A percentile compares a stretch with the other conserved stretches of the same genome.
phyloP scores from a whole-genome alignment of 2,797 vertebrate genomes.

The Anguilla marmorata region DNA sequence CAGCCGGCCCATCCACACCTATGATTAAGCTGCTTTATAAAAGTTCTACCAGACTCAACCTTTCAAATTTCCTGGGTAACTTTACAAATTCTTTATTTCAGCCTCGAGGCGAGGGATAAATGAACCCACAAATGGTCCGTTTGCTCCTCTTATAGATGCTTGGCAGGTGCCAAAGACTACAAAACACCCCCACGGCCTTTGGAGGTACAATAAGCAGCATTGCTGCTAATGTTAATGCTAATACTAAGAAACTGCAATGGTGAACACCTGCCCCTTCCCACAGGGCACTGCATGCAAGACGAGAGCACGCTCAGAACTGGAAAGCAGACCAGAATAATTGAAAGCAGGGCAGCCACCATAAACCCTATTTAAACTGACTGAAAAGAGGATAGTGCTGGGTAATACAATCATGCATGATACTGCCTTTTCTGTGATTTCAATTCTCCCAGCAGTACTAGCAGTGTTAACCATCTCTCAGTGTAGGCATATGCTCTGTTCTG shows the following conservation, averaged over 20 bases:
- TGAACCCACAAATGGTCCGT: background rate
- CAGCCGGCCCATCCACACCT: background rate
- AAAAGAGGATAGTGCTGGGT: background rate
- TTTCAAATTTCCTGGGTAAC: background rate
- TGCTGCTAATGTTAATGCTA: background rate
- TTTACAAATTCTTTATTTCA: background rate
- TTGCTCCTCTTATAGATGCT: background rate
- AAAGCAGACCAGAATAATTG: background rate
- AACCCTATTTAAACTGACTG: background rate
- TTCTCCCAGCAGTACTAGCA: background rate
- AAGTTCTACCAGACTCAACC: background rate
- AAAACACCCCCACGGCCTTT: background rate
- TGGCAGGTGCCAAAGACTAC: background rate
- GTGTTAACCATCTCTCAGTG: background rate
- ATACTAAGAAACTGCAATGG: background rate
- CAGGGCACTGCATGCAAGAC: background rate
- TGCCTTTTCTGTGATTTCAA: background rate
- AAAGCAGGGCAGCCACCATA: too few species aligned
- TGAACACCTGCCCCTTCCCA: background rate
- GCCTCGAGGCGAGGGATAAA: background rate
- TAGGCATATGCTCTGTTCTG: background rate
- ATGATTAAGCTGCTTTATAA: background rate
- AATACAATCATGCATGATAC: background rate
- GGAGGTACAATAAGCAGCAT: background rate
- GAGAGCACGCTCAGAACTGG: background rate